Evolutionary conservation across 2,113 vertebrate species (phyloP), one percentile per base, ranked within the genome.

Genomic region (Smithornis capensis): DNA sequence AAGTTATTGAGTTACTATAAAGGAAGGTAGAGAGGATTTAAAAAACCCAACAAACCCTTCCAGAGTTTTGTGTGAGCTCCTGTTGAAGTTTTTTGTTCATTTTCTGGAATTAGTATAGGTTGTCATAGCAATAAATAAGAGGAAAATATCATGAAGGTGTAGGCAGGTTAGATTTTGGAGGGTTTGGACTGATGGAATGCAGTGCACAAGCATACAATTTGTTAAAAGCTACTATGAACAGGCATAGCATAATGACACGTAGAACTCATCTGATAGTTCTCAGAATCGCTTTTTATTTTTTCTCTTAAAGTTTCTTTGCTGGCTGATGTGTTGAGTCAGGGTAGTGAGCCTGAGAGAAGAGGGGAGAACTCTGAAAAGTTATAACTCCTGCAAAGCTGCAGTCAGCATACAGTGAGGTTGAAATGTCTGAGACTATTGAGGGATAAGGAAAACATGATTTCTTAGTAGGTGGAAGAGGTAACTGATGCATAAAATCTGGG

Each of bases 51-150:
- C 40, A 56, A 38, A 24, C 27, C 7, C 11, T 65, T 78, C 27
- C 21, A 11, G 37, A 40, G 12, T 55, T 7, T 11, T 1, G 0
- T 25, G 44, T 44, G 33, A 80, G 33, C 4, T 4, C 6, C 42
- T 75, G 14, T 78, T 9, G 11, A 45, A 71, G 22, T 4, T 33
- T 80, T 77, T 76, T 44, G 11, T 92, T 87, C 1, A 2, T 45
- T 74, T 87, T 80, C 24, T 80, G 69, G 38, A 29, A 52, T 50
- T 69, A 9, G 2, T 35, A 14, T 45, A 0, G 2, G 28, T 45
- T 50, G 37, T 50, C 55, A 15, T 5, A 47, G 28, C 40, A 62
- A 37, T 60, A 47, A 71, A 79, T 9, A 15, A 0, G 0, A 77
- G 73, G 19, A 71, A 91, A 73, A 64, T 38, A 56, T 12, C 22